Evolutionary conservation across 2,888 invertebrate genomes (phyloP).

Genomic region (Arge pagana): DNA sequence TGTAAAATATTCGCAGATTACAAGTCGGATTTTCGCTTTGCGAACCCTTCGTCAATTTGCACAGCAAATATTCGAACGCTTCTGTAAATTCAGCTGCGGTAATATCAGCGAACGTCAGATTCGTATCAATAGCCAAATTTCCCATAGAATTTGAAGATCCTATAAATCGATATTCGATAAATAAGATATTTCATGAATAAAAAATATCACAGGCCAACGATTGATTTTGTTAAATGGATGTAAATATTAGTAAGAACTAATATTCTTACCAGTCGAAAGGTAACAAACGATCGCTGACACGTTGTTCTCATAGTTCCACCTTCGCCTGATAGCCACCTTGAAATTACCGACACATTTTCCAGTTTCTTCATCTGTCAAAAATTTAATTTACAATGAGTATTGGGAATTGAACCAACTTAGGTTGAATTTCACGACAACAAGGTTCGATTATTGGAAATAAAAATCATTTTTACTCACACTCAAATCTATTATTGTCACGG

Average conservation of each 20-base stretch:
- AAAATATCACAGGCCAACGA: neutral
- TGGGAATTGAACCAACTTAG: neutral
- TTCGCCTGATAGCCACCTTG: conserved; percentile 80
- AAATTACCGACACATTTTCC: conserved; percentile 84
- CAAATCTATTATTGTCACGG: conserved; percentile 83
- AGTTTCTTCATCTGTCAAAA: conserved; percentile 78
- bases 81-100: conserved; percentile 62
- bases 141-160: conserved; percentile 55
- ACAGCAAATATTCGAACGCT: conserved; percentile 63
- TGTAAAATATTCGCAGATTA: conserved; percentile 78
- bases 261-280: conserved; percentile 69
- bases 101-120: conserved; percentile 53
- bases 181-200: neutral
- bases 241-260: neutral
- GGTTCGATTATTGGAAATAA: neutral
- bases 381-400: conserved; percentile 2
- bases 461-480: conserved; percentile 66
- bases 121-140: conserved; percentile 50
- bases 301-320: conserved; percentile 89
- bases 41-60: conserved; percentile 63
- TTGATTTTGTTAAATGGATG: no score
- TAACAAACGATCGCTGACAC: conserved; percentile 85
- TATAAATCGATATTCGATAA: conserved; percentile 27
- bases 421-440: neutral
- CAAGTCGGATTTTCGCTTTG: conserved; percentile 64